Evolutionary conservation across 2,888 invertebrate genomes (phyloP).

Genomic region (Eristalis tenax): DNA sequence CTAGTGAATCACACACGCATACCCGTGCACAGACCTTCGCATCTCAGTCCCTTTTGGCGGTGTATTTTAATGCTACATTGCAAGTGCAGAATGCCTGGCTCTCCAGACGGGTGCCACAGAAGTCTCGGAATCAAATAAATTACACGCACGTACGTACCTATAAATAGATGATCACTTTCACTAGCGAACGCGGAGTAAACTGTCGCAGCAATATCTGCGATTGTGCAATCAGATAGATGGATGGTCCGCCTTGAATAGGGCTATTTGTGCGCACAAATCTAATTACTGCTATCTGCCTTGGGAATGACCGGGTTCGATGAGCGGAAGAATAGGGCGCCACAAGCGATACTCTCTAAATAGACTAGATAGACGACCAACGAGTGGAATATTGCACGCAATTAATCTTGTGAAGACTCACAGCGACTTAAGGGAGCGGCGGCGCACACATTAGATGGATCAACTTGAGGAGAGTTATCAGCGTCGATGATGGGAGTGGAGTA

Average conservation of each 20-base stretch:
- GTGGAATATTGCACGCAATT: conserved; percentile 8
- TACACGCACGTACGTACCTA: conserved; percentile 38
- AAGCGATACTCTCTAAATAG: conserved; percentile 25
- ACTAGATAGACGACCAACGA: conserved; percentile 18
- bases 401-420: conserved; percentile 4
- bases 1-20: not conserved
- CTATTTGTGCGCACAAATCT: conserved; percentile 18
- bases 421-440: not conserved
- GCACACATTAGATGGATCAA: not conserved
- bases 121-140: conserved; percentile 46
- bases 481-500: not conserved
- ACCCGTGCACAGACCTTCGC: not conserved
- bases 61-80: conserved; percentile 25
- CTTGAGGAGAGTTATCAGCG: not conserved
- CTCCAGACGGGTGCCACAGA: conserved; percentile 48
- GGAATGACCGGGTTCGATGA: conserved; percentile 6
- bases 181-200: conserved; percentile 17
- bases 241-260: conserved; percentile 3
- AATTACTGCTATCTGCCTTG: conserved; percentile 15
- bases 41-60: not conserved
- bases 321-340: conserved; percentile 21
- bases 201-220: conserved; percentile 8
- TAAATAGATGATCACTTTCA: conserved; percentile 65
- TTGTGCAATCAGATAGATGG: conserved; percentile 38
- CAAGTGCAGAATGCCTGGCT: conserved; percentile 24